phyloP scores from a whole-genome alignment of 1,140 invertebrate species.

The Solenopsis invicta region DNA sequence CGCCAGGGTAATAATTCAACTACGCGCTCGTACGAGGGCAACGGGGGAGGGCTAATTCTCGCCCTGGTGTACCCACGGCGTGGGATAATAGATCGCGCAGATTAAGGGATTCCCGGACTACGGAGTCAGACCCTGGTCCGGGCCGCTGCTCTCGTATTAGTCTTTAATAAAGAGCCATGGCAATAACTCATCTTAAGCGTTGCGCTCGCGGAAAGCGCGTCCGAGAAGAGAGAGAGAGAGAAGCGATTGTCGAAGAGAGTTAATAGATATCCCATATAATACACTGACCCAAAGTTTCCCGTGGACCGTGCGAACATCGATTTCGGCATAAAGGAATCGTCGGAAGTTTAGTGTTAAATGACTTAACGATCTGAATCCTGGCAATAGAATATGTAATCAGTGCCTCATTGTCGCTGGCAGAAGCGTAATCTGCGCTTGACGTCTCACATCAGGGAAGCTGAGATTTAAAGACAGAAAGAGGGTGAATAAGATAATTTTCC shows the following conservation, averaged over 20 bases:
- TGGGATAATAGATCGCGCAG: constrained; percentile 76
- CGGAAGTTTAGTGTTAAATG: constrained; percentile 1
- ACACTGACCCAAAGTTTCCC: constrained; percentile 28
- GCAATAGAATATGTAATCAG: neutral
- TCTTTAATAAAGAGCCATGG: constrained; percentile 65
- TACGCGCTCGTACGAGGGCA: constrained; percentile 44
- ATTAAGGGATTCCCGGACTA: constrained; percentile 72
- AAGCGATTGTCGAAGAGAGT: constrained; percentile 38
- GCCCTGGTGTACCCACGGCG: constrained; percentile 57
- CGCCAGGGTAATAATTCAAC: constrained; percentile 73
- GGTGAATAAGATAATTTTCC: neutral
- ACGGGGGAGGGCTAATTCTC: constrained; percentile 73
- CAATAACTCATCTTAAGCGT: constrained; percentile 57
- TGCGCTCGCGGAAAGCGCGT: constrained; percentile 34
- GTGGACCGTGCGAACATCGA: neutral
- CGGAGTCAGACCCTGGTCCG: constrained; percentile 9
- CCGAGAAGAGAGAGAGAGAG: neutral
- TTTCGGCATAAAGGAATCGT: neutral
- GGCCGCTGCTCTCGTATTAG: constrained; percentile 39
- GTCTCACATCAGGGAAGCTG: neutral
- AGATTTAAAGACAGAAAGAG: neutral
- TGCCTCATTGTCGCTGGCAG: neutral
- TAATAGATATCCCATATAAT: constrained; percentile 61
- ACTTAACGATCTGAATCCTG: constrained; percentile 18
- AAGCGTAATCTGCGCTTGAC: neutral